Conservation (phyloP, 2,113 vertebrate species). For the Canis aureus region DNA sequence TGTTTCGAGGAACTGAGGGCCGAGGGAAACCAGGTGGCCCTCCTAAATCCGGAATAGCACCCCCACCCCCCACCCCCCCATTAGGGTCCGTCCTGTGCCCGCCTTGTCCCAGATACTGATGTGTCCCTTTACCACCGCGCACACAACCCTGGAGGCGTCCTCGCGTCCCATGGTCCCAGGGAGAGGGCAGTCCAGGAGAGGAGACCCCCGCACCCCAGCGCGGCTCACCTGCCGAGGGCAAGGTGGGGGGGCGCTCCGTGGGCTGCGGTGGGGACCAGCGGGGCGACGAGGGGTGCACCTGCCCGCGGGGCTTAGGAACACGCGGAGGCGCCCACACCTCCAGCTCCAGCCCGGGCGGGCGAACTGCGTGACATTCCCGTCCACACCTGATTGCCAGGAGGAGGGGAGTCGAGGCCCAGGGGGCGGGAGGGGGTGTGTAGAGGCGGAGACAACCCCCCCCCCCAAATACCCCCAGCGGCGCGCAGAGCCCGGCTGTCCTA, state of each 20-base stretch:
- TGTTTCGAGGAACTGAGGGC: not conserved
- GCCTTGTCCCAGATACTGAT: not conserved
- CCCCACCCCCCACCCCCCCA: not conserved
- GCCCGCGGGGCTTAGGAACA: rapidly evolving
- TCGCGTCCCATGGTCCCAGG: not conserved
- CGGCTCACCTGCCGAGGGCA: not conserved
- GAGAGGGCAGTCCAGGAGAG: not conserved
- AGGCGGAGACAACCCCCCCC: not conserved
- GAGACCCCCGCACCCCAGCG: rapidly evolving
- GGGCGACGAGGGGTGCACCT: not conserved
- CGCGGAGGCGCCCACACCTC: not conserved
- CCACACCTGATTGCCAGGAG: constrained; percentile 40
- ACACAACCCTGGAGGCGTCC: not conserved
- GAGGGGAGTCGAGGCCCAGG: not conserved
- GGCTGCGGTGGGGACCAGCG: not conserved
- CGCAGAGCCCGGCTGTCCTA: not conserved
- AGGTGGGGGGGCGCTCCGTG: not conserved
- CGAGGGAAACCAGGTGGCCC: not conserved
- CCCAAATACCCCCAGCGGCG: not conserved
- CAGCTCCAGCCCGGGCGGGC: not conserved
- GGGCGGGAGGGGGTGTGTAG: not conserved
- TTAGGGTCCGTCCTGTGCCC: not conserved
- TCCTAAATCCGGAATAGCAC: not conserved
- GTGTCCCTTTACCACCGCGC: not conserved
- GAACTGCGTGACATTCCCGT: not conserved